These are phyloP conservation scores for Cyprinodon variegatus DNA, from an alignment of 2,113 vertebrate genomes.

Conservation along the genomic window DNA sequence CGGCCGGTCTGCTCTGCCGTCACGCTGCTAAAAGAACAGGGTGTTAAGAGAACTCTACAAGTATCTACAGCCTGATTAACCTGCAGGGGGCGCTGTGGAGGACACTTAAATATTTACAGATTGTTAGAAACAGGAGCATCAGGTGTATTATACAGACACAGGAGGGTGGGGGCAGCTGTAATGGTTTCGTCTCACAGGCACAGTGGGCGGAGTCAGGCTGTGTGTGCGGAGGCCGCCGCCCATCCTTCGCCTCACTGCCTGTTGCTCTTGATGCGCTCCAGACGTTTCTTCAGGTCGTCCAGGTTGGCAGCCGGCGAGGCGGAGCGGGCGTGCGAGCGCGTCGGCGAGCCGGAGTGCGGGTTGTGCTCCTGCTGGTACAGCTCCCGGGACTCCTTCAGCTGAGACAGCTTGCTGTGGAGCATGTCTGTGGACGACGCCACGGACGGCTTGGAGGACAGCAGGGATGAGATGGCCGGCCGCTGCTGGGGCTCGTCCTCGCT, in stretches of 20 bases:
- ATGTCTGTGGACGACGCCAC: conserved; percentile 97
- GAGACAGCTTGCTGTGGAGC: conserved; percentile 98
- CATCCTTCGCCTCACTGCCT: conserved; percentile 81
- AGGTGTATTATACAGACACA: not conserved
- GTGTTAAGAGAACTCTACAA: conserved; percentile 42
- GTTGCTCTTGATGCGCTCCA: conserved; percentile 99
- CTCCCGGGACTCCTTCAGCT: conserved; percentile 96
- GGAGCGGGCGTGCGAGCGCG: conserved; percentile 77
- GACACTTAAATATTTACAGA: conserved; percentile 80
- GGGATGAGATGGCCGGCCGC: conserved; percentile 81
- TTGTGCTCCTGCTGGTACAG: conserved; percentile 92
- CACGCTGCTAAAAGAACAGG: conserved; percentile 32
- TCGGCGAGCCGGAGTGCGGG: conserved; percentile 83
- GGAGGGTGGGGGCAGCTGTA: conserved; percentile 1
- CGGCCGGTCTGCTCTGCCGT: conserved; percentile 8
- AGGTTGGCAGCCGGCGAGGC: conserved; percentile 89
- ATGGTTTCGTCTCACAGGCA: conserved; percentile 52
- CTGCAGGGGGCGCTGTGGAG: not conserved
- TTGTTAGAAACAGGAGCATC: not conserved
- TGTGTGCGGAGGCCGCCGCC: not conserved
- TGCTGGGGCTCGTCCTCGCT: conserved; percentile 87
- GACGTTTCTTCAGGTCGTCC: conserved; percentile 99
- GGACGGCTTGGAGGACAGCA: conserved; percentile 91
- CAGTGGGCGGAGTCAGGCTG: conserved; percentile 55
- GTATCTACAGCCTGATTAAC: conserved; percentile 60